A percentile compares a stretch with the other conserved stretches of the same genome.
These are phyloP conservation scores for Volucella inanis DNA, from an alignment of 2,888 invertebrate species.

Conservation along the genomic window DNA sequence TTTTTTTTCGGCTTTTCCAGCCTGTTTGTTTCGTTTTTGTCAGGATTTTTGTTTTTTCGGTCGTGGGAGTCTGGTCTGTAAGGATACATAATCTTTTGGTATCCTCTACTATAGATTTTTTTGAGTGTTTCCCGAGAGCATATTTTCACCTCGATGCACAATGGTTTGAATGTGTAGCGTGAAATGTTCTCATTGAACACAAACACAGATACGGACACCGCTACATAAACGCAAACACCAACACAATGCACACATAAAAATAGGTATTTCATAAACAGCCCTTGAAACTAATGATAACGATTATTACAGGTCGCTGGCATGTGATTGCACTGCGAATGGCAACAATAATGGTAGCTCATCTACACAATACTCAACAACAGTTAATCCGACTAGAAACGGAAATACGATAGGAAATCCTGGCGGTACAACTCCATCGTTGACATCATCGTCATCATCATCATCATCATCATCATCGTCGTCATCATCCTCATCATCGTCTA, in stretches of 20 bases:
- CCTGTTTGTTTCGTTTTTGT: conserved; percentile 30
- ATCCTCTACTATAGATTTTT: background rate
- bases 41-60: background rate
- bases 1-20: conserved; percentile 10
- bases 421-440: conserved; percentile 77
- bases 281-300: conserved; percentile 76
- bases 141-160: conserved; percentile 43
- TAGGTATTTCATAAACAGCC: conserved; percentile 50
- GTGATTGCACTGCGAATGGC: conserved; percentile 81
- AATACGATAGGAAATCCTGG: conserved; percentile 77
- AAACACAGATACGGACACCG: background rate
- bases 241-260: conserved; percentile 2
- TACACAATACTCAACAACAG: conserved; percentile 77
- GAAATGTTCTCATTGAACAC: conserved; percentile 62
- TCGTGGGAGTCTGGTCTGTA: background rate
- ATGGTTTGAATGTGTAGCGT: conserved; percentile 22
- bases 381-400: conserved; percentile 78
- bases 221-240: no score
- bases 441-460: conserved; percentile 45
- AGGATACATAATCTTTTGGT: conserved; percentile 34
- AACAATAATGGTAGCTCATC: conserved; percentile 79
- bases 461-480: conserved; percentile 35
- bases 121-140: conserved; percentile 32
- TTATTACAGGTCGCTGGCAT: conserved; percentile 81
- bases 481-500: conserved; percentile 59